Evolutionary conservation across 1,140 invertebrate species (phyloP).

Genomic region (Papilio polytes): DNA sequence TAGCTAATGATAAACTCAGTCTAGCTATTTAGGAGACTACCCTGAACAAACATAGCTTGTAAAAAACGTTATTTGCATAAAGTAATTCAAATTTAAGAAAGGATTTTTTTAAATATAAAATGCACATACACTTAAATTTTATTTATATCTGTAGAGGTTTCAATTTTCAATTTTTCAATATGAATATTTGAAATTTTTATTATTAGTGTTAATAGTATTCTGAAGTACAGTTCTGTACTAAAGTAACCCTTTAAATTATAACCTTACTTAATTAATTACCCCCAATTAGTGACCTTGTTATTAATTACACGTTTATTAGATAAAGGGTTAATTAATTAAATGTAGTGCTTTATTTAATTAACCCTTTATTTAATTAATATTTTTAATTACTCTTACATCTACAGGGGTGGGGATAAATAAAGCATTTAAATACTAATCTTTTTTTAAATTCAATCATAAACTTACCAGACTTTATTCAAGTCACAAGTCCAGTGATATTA

Average conservation of each 20-base stretch:
- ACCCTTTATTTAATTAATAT: conserved; percentile 10
- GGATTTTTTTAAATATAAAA: too few species aligned
- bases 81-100: too few species aligned
- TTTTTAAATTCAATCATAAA: conserved; percentile 13
- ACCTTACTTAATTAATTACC: background rate
- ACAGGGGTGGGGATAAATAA: background rate
- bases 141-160: too few species aligned
- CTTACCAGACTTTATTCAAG: background rate
- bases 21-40: too few species aligned
- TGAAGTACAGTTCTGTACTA: background rate
- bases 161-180: too few species aligned
- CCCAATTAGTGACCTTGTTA: background rate
- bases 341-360: background rate
- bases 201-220: background rate
- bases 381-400: background rate
- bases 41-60: too few species aligned
- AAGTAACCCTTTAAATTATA: background rate
- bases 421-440: conserved; percentile 6
- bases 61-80: too few species aligned
- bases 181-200: background rate
- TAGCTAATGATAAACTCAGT: too few species aligned
- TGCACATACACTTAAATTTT: too few species aligned
- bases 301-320: background rate
- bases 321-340: too few species aligned
- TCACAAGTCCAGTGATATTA: background rate